Evolutionary conservation across 2,113 vertebrate genomes (phyloP).

Genomic region (Lepidothrix coronata): DNA sequence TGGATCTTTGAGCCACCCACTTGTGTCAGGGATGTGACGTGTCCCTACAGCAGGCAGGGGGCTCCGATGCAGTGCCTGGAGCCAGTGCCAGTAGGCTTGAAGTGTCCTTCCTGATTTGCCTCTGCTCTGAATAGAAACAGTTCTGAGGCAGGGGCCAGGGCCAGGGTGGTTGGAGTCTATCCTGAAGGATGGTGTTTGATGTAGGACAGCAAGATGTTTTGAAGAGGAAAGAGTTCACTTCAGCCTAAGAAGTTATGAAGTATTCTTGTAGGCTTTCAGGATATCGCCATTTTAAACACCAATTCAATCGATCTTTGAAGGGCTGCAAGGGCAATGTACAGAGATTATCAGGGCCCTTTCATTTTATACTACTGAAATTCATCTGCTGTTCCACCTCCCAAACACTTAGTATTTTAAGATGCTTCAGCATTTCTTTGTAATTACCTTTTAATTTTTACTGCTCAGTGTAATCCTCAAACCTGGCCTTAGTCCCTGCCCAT

Average conservation of each 20-base stretch:
- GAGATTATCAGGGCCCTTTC: background rate
- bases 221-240: background rate
- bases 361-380: background rate
- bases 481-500: background rate
- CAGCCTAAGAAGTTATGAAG: background rate
- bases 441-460: background rate
- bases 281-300: background rate
- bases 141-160: background rate
- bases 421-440: background rate
- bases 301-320: background rate
- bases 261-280: background rate
- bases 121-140: background rate
- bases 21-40: background rate
- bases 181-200: background rate
- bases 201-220: background rate
- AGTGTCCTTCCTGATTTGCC: background rate
- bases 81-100: background rate
- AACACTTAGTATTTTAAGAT: background rate
- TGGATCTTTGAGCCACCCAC: background rate
- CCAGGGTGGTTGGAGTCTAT: background rate
- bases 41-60: background rate
- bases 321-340: background rate
- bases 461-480: background rate
- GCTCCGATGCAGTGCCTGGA: background rate
- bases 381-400: background rate